phyloP scores from a whole-genome alignment of 2,797 vertebrate genomes.

The Okamejei kenojei region DNA sequence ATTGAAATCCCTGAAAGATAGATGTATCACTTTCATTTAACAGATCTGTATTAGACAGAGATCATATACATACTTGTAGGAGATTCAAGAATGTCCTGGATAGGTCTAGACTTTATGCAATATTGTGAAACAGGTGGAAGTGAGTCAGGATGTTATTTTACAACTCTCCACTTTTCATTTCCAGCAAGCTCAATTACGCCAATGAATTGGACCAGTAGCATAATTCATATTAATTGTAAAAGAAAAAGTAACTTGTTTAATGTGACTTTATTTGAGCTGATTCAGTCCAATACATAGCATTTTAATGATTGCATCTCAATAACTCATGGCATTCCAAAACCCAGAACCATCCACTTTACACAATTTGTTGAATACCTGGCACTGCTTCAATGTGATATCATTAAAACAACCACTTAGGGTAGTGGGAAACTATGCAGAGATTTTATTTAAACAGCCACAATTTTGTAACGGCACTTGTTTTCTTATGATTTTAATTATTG shows the following conservation, averaged over 20 bases:
- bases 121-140: not conserved
- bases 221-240: not conserved
- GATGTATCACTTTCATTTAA: too few species aligned
- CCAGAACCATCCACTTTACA: conserved; percentile 31
- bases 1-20: not conserved
- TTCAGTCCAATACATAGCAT: not conserved
- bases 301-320: conserved; percentile 30
- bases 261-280: conserved; percentile 5
- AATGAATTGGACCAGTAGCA: not conserved
- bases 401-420: conserved; percentile 35
- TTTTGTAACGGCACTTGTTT: conserved; percentile 23
- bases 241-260: conserved; percentile 21
- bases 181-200: not conserved
- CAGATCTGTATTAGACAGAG: too few species aligned
- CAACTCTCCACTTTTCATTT: not conserved
- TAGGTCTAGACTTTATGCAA: not conserved
- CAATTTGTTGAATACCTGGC: conserved; percentile 33
- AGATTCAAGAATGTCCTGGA: not conserved
- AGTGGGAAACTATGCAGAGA: conserved; percentile 19
- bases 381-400: conserved; percentile 24
- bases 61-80: too few species aligned
- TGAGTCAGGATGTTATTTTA: not conserved
- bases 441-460: conserved; percentile 32
- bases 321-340: conserved; percentile 24
- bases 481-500: conserved; percentile 32